Conservation (phyloP, 2,888 invertebrate species). For the Platycheirus albimanus region DNA sequence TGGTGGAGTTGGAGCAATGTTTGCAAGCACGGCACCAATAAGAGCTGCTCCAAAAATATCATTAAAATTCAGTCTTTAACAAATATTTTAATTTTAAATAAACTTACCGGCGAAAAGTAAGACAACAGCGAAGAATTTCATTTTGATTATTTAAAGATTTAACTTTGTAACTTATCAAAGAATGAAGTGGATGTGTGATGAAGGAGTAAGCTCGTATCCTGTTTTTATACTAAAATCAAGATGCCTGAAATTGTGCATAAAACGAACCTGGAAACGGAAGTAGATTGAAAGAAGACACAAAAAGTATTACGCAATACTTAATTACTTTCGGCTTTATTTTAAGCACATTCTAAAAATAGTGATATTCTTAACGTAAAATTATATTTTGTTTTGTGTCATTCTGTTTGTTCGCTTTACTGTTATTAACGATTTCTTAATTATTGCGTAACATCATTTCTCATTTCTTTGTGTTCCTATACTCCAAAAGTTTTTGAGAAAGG, state of each 20-base stretch:
- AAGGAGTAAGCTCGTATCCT: background rate
- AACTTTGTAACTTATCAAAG: background rate
- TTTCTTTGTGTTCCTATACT: no score
- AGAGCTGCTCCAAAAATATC: constrained; percentile 7
- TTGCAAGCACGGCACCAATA: constrained; percentile 8
- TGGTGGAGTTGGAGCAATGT: background rate
- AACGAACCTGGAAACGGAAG: background rate
- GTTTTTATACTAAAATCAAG: background rate
- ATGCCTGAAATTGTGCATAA: background rate
- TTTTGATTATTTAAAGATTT: constrained; percentile 23
- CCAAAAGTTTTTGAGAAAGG: no score
- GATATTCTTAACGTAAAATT: no score
- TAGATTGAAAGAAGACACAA: no score
- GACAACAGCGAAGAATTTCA: constrained; percentile 37
- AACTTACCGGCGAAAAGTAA: constrained; percentile 35
- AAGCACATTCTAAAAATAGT: no score
- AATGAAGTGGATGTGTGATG: constrained; percentile 15
- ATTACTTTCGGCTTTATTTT: no score
- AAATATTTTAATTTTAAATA: background rate
- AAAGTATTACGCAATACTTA: no score
- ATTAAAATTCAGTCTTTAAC: background rate
- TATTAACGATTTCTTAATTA: no score
- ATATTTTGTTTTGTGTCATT: no score
- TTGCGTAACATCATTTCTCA: no score
- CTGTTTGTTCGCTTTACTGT: no score